Percentiles rank a stretch among this genome's conserved stretches.
Evolutionary conservation across 2,113 vertebrate genomes (phyloP).

Genomic region (Colius striatus): DNA sequence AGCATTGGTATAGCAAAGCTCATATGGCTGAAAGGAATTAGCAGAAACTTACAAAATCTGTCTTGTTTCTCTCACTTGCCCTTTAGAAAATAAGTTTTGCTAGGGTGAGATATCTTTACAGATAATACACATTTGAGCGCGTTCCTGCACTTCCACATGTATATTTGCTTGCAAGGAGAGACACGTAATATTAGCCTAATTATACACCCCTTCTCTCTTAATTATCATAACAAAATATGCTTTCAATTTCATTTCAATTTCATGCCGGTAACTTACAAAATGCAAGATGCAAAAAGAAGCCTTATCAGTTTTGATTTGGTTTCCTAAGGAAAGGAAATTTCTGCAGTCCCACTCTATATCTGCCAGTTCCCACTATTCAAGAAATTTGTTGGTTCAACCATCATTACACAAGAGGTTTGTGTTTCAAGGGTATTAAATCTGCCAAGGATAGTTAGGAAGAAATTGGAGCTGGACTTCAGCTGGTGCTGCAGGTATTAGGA

Average conservation of each 20-base stretch:
- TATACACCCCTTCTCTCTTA: background rate
- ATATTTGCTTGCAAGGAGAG: background rate
- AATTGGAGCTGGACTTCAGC: background rate
- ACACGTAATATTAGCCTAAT: background rate
- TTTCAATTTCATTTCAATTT: background rate
- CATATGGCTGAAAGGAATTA: accelerated
- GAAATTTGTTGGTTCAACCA: background rate
- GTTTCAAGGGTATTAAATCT: background rate
- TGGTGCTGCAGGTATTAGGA: background rate
- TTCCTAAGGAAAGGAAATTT: background rate
- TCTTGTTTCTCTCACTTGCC: background rate
- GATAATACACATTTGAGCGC: background rate
- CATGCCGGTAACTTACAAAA: background rate
- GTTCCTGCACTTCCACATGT: accelerated
- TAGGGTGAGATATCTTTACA: background rate
- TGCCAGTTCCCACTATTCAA: background rate
- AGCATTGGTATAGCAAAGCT: background rate
- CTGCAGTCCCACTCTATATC: background rate
- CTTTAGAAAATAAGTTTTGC: background rate
- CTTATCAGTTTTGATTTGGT: background rate
- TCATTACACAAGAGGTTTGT: background rate
- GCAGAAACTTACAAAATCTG: background rate
- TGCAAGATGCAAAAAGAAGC: background rate
- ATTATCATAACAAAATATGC: background rate
- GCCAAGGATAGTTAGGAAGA: background rate